Conservation (phyloP, 1,140 invertebrate genomes). For the Trypoxylus dichotomus region DNA sequence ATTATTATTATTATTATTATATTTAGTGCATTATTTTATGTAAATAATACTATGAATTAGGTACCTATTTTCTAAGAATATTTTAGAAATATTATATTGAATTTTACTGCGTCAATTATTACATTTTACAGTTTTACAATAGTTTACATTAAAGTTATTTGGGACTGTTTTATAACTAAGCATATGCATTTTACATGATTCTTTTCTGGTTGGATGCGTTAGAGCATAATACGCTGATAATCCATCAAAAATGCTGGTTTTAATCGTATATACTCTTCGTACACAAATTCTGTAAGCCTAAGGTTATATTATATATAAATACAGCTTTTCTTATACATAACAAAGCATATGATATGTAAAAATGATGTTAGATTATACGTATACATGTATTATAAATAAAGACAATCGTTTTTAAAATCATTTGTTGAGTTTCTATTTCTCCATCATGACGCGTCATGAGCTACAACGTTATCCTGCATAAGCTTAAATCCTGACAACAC, state of each 20-base stretch:
- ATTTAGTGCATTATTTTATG: slow-evolving; percentile 4
- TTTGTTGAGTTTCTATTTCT: neutral
- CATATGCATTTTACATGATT: neutral
- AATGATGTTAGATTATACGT: slow-evolving; percentile 8
- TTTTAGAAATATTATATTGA: neutral
- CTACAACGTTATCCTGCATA: no score
- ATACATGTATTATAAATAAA: slow-evolving; percentile 16
- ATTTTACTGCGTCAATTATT: neutral
- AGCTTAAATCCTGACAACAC: no score
- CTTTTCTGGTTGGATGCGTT: neutral
- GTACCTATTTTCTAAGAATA: neutral
- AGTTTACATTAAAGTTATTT: neutral
- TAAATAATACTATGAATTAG: neutral
- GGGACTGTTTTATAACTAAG: neutral
- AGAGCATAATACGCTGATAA: no score
- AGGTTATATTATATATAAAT: neutral
- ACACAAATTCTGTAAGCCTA: neutral
- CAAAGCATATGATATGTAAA: neutral
- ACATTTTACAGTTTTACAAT: neutral
- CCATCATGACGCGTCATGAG: no score
- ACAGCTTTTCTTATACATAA: neutral
- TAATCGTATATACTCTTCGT: neutral
- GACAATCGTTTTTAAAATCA: slow-evolving; percentile 15
- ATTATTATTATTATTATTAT: neutral
- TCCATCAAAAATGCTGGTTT: no score